Conservation (phyloP, 2,888 invertebrate species). For the Lepidochrysops patricia region DNA sequence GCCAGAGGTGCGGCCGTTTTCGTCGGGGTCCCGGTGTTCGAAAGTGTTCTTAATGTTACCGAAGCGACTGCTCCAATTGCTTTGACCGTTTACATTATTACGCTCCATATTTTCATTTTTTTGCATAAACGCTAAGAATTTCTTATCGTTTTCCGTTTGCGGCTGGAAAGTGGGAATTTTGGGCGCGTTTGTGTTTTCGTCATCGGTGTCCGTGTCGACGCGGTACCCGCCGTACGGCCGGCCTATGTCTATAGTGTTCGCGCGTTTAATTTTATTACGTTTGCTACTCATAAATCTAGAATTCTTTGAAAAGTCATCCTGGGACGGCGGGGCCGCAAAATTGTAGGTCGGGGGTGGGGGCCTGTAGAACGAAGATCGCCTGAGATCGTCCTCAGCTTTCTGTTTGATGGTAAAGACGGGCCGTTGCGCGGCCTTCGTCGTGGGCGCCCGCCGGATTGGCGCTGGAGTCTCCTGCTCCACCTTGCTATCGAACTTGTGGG, state of each 20-base stretch:
- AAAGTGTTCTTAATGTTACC: conserved; percentile 88
- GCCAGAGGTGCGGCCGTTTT: conserved; percentile 54
- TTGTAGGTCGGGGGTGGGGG: conserved; percentile 62
- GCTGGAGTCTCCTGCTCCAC: conserved; percentile 38
- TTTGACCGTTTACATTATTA: conserved; percentile 35
- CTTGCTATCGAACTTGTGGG: conserved; percentile 54
- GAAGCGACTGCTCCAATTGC: conserved; percentile 88
- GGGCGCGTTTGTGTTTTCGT: conserved; percentile 38
- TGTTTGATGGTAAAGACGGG: conserved; percentile 26
- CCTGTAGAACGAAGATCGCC: conserved; percentile 44
- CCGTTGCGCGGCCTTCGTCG: conserved; percentile 20
- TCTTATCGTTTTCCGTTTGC: conserved; percentile 89
- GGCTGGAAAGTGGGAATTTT: conserved; percentile 82
- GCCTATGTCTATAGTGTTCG: conserved; percentile 92
- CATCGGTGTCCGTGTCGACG: conserved; percentile 65
- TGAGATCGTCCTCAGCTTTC: conserved; percentile 36
- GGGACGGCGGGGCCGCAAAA: conserved; percentile 48
- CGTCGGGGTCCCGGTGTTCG: conserved; percentile 72
- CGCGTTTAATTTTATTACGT: conserved; percentile 87
- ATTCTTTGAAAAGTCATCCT: conserved; percentile 52
- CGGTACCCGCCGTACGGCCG: conserved; percentile 77
- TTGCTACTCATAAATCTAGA: conserved; percentile 73
- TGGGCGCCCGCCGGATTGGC: conserved; percentile 24
- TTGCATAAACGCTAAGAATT: conserved; percentile 87
- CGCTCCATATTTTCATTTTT: conserved; percentile 72